These are phyloP conservation scores for Ptilodon capucinus DNA, from an alignment of 2,888 invertebrate species.

Conservation along the genomic window DNA sequence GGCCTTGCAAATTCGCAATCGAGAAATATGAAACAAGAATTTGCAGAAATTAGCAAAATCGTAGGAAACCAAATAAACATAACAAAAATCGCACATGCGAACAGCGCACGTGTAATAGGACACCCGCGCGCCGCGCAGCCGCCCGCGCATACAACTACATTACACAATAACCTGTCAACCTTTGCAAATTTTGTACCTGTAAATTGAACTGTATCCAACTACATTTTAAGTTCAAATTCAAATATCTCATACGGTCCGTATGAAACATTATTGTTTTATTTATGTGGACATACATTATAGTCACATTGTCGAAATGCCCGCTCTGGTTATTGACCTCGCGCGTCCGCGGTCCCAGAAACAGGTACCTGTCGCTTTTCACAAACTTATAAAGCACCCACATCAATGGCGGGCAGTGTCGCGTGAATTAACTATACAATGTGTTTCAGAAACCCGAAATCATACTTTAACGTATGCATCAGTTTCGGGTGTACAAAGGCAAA, in stretches of 20 bases:
- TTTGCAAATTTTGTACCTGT: background rate
- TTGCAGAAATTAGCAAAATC: slow-evolving; percentile 20
- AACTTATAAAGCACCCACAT: slow-evolving; percentile 29
- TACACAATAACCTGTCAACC: background rate
- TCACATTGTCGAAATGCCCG: slow-evolving; percentile 63
- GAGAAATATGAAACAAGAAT: slow-evolving; percentile 30
- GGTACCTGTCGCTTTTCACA: slow-evolving; percentile 47
- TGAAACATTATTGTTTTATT: background rate
- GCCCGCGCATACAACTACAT: slow-evolving; percentile 10
- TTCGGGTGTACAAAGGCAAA: too few relatives aligned
- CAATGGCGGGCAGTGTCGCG: background rate
- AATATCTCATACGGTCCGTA: background rate
- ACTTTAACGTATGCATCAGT: too few relatives aligned
- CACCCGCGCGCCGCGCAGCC: slow-evolving; percentile 16
- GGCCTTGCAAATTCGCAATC: slow-evolving; percentile 1
- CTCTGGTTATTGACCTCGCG: slow-evolving; percentile 72
- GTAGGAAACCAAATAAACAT: slow-evolving; percentile 39
- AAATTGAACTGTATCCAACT: background rate
- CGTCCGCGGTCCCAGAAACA: slow-evolving; percentile 47
- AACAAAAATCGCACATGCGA: slow-evolving; percentile 37
- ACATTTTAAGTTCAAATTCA: background rate
- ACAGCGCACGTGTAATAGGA: slow-evolving; percentile 32
- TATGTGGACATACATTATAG: slow-evolving; percentile 18
- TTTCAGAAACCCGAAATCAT: background rate
- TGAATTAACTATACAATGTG: too few relatives aligned